Conservation (phyloP, 2,113 vertebrate species). For the Trichomycterus rosablanca region DNA sequence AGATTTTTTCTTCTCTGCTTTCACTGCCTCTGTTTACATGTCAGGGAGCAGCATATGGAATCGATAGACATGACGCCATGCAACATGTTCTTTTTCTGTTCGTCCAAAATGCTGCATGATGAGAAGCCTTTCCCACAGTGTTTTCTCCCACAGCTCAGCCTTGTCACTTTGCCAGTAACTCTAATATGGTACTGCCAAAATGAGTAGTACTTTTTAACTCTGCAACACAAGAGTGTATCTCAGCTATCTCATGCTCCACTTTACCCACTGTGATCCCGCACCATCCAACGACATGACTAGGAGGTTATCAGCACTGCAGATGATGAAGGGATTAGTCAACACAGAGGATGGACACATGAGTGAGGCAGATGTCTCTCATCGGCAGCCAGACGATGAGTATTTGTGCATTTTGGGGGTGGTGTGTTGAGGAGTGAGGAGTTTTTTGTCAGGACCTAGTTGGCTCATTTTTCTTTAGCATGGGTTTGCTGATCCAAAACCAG, state of each 20-base stretch:
- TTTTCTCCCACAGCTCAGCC: constrained; percentile 4
- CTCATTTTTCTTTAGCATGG: constrained; percentile 1
- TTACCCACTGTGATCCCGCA: constrained; percentile 17
- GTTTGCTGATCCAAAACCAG: constrained; percentile 29
- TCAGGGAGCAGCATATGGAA: constrained; percentile 15
- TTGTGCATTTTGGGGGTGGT: constrained; percentile 12
- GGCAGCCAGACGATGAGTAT: constrained; percentile 34
- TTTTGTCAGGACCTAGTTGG: neutral
- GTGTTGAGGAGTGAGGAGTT: constrained; percentile 2
- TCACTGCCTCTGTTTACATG: too few relatives aligned
- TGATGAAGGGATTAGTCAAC: constrained; percentile 48
- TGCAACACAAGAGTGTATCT: constrained; percentile 11
- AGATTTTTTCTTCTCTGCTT: constrained; percentile 19
- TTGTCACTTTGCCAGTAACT: constrained; percentile 9
- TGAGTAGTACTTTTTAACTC: neutral
- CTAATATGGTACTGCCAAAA: constrained; percentile 1
- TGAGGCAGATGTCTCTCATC: constrained; percentile 52
- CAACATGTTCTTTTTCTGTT: constrained; percentile 1
- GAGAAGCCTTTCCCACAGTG: constrained; percentile 11
- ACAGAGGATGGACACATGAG: constrained; percentile 45
- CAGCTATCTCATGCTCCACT: constrained; percentile 10
- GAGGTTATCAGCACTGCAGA: constrained; percentile 43
- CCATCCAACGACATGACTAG: constrained; percentile 25
- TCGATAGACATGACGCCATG: constrained; percentile 20
- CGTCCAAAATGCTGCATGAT: constrained; percentile 14